Percentiles rank a stretch among this genome's conserved stretches.
These are phyloP conservation scores for Helobdella robusta DNA, from an alignment of 2,888 invertebrate species.

Conservation along the genomic window DNA sequence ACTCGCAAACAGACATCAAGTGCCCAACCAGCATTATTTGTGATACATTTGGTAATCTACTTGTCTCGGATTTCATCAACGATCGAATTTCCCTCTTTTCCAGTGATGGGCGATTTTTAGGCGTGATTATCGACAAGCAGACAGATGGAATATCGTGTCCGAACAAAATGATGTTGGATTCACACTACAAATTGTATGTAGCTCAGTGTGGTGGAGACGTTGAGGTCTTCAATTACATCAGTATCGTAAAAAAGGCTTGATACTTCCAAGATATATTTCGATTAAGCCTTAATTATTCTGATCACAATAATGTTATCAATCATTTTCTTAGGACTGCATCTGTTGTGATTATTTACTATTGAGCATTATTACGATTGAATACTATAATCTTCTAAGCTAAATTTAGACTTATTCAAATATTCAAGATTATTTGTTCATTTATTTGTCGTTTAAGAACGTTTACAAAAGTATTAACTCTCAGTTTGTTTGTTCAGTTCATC, in stretches of 20 bases:
- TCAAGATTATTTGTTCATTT: no score
- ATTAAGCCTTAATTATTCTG: no score
- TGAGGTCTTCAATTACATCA: conserved; percentile 8
- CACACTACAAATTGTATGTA: conserved; percentile 8
- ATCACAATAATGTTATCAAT: no score
- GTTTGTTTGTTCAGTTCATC: no score
- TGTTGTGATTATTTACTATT: no score
- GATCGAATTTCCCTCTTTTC: conserved; percentile 7
- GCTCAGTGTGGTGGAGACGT: conserved; percentile 9
- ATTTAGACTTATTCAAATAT: no score
- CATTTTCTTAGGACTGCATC: no score
- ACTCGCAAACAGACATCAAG: background rate
- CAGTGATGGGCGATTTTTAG: background rate
- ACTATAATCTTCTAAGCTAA: no score
- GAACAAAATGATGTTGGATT: conserved; percentile 8
- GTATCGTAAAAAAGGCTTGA: background rate
- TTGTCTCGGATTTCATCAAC: conserved; percentile 9
- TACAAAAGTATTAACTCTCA: no score
- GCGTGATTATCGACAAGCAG: conserved; percentile 1
- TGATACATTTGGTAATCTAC: conserved; percentile 9
- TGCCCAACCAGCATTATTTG: conserved; percentile 8
- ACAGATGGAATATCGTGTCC: background rate
- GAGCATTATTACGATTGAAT: no score
- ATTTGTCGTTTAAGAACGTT: no score
- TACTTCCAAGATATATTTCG: background rate